Evolutionary conservation across 2,113 vertebrate species (phyloP), one percentile per base, ranked within the genome.

Genomic region (Todiramphus saurophagus): DNA sequence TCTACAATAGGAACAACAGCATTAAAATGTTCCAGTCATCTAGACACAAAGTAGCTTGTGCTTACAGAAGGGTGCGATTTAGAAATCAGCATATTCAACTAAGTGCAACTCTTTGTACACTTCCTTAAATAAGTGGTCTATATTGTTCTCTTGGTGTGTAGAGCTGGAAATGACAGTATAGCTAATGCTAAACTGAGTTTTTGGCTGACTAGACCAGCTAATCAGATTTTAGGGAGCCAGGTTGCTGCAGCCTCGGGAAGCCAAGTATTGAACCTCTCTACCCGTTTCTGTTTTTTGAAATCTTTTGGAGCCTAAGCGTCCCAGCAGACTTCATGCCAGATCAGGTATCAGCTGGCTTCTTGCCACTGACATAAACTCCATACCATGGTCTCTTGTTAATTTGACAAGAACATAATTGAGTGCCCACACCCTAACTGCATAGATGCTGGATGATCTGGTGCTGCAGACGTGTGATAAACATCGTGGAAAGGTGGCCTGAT

Each of bases 361-460:
- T 96, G 91, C 93, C 94, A 94, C 63, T 39, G 74, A 91, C 84
- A 83, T 95, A 48, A 94, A 79, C 91, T 93, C 89, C 84, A 69
- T 95, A 76, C 83, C 93, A 50, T 83, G 78, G 87, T 89, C 74
- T 96, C 95, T 85, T 95, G 94, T 96, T 96, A 95, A 95, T 96
- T 95, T 96, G 96, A 96, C 94, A 93, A 79, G 94, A 96, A 82
- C 87, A 93, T 96, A 96, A 96, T 95, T 93, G 93, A 93, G 70
- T 93, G 91, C 84, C 89, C 81, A 96, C 96, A 89, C 95, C 96
- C 94, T 96, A 66, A 78, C 81, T 87, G 87, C 84, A 37, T 79
- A 91, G 93, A 64, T 95, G 83, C 67, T 89, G 91, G 81, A 87
- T 96, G 87, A 96, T 97, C 93, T 91, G 93, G 89, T 91, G 64